Percentiles rank a stretch among this genome's conserved stretches.
These are phyloP conservation scores for Sinhomidia bicolor DNA, from an alignment of 2,888 invertebrate genomes.

Conservation along the genomic window DNA sequence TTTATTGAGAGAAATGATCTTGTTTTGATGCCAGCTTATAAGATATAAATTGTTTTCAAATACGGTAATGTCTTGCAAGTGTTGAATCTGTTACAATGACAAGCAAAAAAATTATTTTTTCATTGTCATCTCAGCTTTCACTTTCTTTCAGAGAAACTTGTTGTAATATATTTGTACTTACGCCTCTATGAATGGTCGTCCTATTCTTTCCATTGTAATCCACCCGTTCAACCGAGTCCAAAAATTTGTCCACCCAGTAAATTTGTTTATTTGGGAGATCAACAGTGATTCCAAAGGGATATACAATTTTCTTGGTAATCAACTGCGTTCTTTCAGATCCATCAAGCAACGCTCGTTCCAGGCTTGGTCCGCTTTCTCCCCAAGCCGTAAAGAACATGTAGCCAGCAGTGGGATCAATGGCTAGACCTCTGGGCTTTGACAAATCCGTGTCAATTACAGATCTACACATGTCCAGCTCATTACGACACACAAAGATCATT, in stretches of 20 bases:
- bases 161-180: conserved; percentile 80
- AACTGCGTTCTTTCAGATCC: conserved; percentile 86
- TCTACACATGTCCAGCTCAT: conserved; percentile 85
- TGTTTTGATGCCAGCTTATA: conserved; percentile 86
- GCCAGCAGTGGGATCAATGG: conserved; percentile 90
- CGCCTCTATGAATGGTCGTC: conserved; percentile 85
- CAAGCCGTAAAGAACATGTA: conserved; percentile 90
- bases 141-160: too few relatives aligned
- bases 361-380: conserved; percentile 85
- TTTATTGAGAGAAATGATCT: conserved; percentile 86
- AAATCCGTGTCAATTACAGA: conserved; percentile 87
- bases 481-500: conserved; percentile 88
- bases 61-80: conserved; percentile 87
- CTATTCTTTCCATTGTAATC: conserved; percentile 87
- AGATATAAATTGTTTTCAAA: conserved; percentile 89
- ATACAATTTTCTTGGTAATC: conserved; percentile 88
- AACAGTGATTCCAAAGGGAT: conserved; percentile 88
- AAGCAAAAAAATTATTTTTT: conserved; percentile 51
- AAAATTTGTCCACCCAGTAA: conserved; percentile 91
- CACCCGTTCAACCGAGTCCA: conserved; percentile 86
- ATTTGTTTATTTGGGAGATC: conserved; percentile 88
- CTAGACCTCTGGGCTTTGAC: conserved; percentile 88
- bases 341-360: conserved; percentile 87
- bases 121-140: background rate
- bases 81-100: conserved; percentile 86